Conservation (phyloP, 2,888 invertebrate species). For the Drosophila formosana region DNA sequence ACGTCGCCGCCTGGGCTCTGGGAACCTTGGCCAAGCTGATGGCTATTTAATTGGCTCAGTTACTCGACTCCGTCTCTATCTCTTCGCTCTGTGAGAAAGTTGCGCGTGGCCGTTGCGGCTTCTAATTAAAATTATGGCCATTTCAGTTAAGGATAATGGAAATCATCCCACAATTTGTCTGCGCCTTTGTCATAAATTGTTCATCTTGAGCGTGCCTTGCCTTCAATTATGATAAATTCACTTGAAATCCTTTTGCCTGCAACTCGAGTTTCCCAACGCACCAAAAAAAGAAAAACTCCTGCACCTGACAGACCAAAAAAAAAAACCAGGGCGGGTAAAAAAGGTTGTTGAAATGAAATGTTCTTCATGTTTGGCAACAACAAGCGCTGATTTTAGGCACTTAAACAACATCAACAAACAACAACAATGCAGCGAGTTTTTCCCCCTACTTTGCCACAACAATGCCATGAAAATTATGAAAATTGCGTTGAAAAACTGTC, state of each 20-base stretch:
- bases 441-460: constrained; percentile 29
- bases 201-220: constrained; percentile 38
- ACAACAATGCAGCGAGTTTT: constrained; percentile 25
- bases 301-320: constrained; percentile 63
- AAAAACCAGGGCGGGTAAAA: constrained; percentile 24
- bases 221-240: constrained; percentile 74
- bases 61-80: constrained; percentile 1
- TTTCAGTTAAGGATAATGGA: constrained; percentile 13
- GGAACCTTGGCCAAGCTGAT: constrained; percentile 56
- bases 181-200: constrained; percentile 34
- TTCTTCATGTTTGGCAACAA: constrained; percentile 74
- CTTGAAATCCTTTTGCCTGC: constrained; percentile 56
- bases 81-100: constrained; percentile 62
- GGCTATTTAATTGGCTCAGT: constrained; percentile 63
- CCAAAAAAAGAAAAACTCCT: constrained; percentile 23
- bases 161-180: constrained; percentile 29
- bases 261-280: constrained; percentile 27
- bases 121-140: constrained; percentile 55
- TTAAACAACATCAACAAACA: constrained; percentile 55
- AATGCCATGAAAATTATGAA: constrained; percentile 55
- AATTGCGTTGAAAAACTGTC: constrained; percentile 73
- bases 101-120: constrained; percentile 24
- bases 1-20: constrained; percentile 10
- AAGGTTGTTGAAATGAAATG: constrained; percentile 60
- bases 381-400: constrained; percentile 72